Evolutionary conservation across 2,888 invertebrate genomes (phyloP).

Genomic region (Dryocosmus kuriphilus): DNA sequence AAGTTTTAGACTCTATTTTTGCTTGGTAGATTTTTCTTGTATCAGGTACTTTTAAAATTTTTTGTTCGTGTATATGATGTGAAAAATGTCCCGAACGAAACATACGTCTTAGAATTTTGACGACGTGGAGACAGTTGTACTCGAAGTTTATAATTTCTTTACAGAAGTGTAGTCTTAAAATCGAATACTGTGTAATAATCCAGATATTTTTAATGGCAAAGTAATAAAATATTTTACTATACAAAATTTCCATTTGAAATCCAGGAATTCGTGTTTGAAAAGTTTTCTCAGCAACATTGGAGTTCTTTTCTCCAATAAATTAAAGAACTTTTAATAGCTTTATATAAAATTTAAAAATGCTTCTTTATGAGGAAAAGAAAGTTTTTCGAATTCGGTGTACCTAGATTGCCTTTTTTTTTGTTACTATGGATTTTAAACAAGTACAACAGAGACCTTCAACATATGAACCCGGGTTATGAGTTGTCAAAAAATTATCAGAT

Average conservation of each 20-base stretch:
- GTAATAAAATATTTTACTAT: conserved; percentile 67
- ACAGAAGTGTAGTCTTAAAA: conserved; percentile 23
- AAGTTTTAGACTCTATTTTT: neutral
- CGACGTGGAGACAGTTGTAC: neutral
- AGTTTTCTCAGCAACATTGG: neutral
- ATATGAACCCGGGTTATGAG: neutral
- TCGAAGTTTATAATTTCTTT: conserved; percentile 22
- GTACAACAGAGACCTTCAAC: neutral
- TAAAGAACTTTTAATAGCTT: too few species aligned
- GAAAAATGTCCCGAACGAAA: conserved; percentile 32
- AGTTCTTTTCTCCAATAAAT: too few species aligned
- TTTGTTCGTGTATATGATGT: neutral
- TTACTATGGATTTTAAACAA: conserved; percentile 15
- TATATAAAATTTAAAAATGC: neutral
- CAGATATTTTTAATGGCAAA: conserved; percentile 62
- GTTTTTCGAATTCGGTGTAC: neutral
- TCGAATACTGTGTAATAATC: conserved; percentile 50
- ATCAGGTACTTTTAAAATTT: neutral
- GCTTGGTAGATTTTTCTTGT: neutral
- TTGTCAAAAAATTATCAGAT: neutral
- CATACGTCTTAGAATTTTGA: conserved; percentile 51
- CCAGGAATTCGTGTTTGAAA: neutral
- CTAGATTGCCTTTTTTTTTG: conserved; percentile 16
- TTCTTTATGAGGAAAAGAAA: neutral
- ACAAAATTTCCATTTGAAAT: conserved; percentile 35